Percentiles rank a stretch among this genome's conserved stretches.
These are phyloP conservation scores for Pycnomerus fuliginosus DNA, from an alignment of 2,888 invertebrate species.

Conservation along the genomic window DNA sequence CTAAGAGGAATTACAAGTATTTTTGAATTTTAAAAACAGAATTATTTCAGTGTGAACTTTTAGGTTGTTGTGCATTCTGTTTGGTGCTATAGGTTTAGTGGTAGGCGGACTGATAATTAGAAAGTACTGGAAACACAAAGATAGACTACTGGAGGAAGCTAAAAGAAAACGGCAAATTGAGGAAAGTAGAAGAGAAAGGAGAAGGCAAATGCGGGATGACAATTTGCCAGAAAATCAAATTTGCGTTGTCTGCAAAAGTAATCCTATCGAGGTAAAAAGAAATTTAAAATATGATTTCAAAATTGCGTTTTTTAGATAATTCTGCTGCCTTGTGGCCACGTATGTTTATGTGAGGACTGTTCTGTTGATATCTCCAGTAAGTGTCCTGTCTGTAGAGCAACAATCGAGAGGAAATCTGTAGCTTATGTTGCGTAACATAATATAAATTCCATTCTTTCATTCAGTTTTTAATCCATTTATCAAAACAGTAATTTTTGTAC, in stretches of 20 bases:
- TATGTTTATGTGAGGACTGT: conserved; percentile 87
- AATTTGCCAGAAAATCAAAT: conserved; percentile 65
- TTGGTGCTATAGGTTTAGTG: conserved; percentile 58
- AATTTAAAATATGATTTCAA: conserved; percentile 7
- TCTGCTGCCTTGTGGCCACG: conserved; percentile 85
- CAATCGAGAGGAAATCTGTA: conserved; percentile 68
- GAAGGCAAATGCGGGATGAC: conserved; percentile 64
- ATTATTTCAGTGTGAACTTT: conserved; percentile 3
- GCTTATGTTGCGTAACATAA: conserved; percentile 69
- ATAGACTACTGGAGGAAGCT: conserved; percentile 59
- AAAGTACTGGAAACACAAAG: conserved; percentile 55
- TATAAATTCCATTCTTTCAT: conserved; percentile 10
- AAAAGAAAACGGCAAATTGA: conserved; percentile 63
- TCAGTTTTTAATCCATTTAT: conserved; percentile 6
- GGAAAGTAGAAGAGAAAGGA: conserved; percentile 63
- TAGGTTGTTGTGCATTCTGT: conserved; percentile 57
- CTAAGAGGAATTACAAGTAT: conserved; percentile 69
- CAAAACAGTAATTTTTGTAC: conserved; percentile 23
- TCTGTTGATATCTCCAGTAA: conserved; percentile 64
- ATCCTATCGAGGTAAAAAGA: conserved; percentile 83
- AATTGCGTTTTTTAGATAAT: conserved; percentile 63
- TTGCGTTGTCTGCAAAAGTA: conserved; percentile 83
- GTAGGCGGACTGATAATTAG: conserved; percentile 55
- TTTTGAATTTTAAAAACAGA: conserved; percentile 17
- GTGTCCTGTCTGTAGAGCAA: conserved; percentile 80